Percentiles rank a stretch among this genome's conserved stretches.
Evolutionary conservation across 1,140 invertebrate genomes (phyloP).

Genomic region (Zaprionus inermis): DNA sequence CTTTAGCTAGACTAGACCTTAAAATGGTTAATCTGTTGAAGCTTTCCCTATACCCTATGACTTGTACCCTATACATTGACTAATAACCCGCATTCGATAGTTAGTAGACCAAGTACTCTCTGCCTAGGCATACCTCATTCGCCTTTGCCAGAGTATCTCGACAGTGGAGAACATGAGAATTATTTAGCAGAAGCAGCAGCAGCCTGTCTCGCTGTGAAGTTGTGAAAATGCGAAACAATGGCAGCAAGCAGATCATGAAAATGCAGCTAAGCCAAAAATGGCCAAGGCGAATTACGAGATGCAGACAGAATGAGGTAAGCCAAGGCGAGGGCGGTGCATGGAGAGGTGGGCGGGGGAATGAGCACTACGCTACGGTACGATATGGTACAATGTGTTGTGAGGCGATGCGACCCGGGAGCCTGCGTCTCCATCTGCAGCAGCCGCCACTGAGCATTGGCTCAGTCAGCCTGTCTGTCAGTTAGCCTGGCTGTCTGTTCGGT

Average conservation of each 20-base stretch:
- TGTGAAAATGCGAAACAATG: constrained; percentile 80
- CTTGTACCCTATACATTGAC: too few relatives aligned
- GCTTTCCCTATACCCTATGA: too few relatives aligned
- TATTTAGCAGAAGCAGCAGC: constrained; percentile 36
- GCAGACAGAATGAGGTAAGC: constrained; percentile 14
- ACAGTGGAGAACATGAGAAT: constrained; percentile 36
- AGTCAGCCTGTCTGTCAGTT: constrained; percentile 18
- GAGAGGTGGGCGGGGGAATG: background rate
- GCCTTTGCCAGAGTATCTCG: constrained; percentile 6
- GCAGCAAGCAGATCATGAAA: constrained; percentile 68
- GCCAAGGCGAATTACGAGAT: constrained; percentile 70
- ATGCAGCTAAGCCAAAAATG: constrained; percentile 64
- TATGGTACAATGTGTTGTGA: constrained; percentile 25
- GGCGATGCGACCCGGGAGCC: constrained; percentile 38
- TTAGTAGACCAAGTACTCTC: background rate
- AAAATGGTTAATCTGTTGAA: too few relatives aligned
- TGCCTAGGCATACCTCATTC: background rate
- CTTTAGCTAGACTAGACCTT: too few relatives aligned
- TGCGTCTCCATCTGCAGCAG: constrained; percentile 30
- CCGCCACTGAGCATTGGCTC: constrained; percentile 19
- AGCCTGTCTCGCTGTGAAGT: constrained; percentile 49
- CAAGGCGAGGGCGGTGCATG: background rate
- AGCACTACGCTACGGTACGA: constrained; percentile 9
- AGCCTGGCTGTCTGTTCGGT: background rate
- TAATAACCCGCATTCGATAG: too few relatives aligned